Evolutionary conservation across 1,140 invertebrate species (phyloP).

Genomic region (Leptonema lineaticorne): DNA sequence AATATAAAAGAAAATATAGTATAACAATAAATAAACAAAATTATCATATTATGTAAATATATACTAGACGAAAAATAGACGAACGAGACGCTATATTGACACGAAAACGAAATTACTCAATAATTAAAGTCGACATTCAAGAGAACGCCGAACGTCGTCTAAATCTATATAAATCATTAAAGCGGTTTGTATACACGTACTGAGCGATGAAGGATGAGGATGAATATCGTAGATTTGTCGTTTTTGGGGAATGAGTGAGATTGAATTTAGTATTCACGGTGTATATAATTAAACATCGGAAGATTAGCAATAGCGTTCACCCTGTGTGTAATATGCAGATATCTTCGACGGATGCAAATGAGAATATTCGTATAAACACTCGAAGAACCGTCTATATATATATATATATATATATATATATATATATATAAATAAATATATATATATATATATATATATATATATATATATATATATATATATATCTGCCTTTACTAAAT

Average conservation of each 20-base stretch:
- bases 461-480: not conserved
- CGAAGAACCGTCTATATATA: not conserved
- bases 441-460: not conserved
- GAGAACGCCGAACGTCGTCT: not conserved
- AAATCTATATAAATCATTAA: not conserved
- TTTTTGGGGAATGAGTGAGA: not conserved
- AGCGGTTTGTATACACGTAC: too few relatives aligned
- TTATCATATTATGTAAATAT: too few relatives aligned
- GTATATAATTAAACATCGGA: not conserved
- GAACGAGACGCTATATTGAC: too few relatives aligned
- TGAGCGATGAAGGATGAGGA: too few relatives aligned
- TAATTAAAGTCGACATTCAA: not conserved
- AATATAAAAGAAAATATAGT: too few relatives aligned
- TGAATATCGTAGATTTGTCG: too few relatives aligned
- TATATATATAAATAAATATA: not conserved
- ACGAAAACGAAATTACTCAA: too few relatives aligned
- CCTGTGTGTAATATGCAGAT: not conserved
- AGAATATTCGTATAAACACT: not conserved
- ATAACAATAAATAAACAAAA: too few relatives aligned
- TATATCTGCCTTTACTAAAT: not conserved
- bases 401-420: not conserved
- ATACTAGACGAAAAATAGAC: too few relatives aligned
- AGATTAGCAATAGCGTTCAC: not conserved
- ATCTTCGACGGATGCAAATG: not conserved
- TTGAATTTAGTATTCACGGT: not conserved